These are phyloP conservation scores for Oryzias curvinotus DNA, from an alignment of 2,113 vertebrate species.

Conservation along the genomic window DNA sequence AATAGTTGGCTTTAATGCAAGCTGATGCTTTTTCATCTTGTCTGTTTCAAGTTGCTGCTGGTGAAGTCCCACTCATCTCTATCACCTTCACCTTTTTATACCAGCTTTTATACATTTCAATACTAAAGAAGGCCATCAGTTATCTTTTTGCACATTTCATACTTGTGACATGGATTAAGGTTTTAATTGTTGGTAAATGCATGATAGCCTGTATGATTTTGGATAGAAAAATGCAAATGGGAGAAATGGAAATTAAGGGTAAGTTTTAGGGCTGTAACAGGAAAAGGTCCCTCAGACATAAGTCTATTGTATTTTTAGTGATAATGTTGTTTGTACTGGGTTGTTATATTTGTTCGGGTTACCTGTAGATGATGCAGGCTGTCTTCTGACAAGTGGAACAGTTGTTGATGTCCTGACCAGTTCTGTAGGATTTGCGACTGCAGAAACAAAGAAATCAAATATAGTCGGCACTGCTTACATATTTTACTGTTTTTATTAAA, in stretches of 20 bases:
- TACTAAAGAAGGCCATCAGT: conserved; percentile 22
- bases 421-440: conserved; percentile 95
- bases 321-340: conserved; percentile 38
- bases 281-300: conserved; percentile 1
- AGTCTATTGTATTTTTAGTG: conserved; percentile 13
- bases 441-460: conserved; percentile 50
- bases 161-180: background rate
- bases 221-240: background rate
- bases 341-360: conserved; percentile 54
- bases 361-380: conserved; percentile 99
- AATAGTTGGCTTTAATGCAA: no score
- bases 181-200: conserved; percentile 1
- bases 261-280: background rate
- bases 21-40: no score
- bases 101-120: conserved; percentile 8
- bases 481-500: no score
- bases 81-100: conserved; percentile 4
- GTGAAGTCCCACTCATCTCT: no score
- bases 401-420: conserved; percentile 98
- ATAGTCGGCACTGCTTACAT: background rate
- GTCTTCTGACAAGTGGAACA: conserved; percentile 97
- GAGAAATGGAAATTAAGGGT: background rate
- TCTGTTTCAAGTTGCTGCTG: no score
- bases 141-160: background rate
- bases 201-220: conserved; percentile 12